A percentile compares a stretch with the other conserved stretches of the same genome.
These are phyloP conservation scores for Diploscapter pachys DNA, from an alignment of 1,140 invertebrate species.

Conservation along the genomic window DNA sequence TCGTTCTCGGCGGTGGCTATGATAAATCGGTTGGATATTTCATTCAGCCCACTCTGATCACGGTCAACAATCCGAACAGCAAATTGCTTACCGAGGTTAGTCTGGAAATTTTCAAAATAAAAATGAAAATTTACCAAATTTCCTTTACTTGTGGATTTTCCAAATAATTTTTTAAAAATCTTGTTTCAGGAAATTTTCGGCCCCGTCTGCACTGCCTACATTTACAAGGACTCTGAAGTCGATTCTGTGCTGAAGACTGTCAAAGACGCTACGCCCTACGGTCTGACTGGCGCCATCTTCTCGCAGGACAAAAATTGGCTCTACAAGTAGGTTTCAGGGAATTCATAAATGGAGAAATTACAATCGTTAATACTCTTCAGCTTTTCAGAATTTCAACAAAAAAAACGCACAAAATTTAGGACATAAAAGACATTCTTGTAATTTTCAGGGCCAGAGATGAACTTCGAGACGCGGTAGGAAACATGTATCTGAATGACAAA, in stretches of 20 bases:
- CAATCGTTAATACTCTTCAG: too few species aligned
- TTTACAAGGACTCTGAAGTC: constrained; percentile 80
- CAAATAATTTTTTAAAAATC: too few species aligned
- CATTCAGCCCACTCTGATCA: constrained; percentile 88
- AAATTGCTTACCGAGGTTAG: constrained; percentile 77
- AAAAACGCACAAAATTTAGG: too few species aligned
- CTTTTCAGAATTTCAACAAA: too few species aligned
- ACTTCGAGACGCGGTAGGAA: constrained; percentile 69
- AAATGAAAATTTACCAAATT: too few species aligned
- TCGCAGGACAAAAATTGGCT: constrained; percentile 73
- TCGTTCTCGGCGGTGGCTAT: constrained; percentile 83
- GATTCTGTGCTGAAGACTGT: constrained; percentile 73
- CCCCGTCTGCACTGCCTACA: constrained; percentile 84
- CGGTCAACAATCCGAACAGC: constrained; percentile 79
- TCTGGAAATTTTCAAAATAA: too few species aligned
- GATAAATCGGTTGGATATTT: constrained; percentile 87
- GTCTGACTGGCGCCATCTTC: constrained; percentile 89
- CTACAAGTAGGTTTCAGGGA: constrained; percentile 14
- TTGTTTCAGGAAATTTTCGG: constrained; percentile 82
- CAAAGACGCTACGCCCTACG: constrained; percentile 74
- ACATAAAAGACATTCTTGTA: too few species aligned
- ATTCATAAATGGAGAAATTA: too few species aligned
- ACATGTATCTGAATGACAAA: constrained; percentile 98
- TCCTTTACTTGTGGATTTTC: too few species aligned
- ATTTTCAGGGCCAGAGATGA: constrained; percentile 67